Base-by-base conservation (phyloP, 2,113 vertebrate genomes). In the Ceyx cyanopectus region DNA sequence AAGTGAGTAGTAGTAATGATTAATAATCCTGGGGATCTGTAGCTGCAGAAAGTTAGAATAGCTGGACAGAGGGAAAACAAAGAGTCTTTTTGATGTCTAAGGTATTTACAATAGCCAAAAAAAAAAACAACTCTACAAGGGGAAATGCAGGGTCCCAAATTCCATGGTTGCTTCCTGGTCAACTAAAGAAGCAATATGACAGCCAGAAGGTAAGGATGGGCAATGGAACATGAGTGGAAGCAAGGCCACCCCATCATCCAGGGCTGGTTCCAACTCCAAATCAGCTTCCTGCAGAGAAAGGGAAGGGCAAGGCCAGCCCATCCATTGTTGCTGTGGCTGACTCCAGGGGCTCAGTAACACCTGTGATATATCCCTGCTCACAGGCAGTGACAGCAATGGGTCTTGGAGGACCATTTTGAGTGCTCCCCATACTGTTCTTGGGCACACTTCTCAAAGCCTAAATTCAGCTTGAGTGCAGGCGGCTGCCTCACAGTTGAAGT, bases 401-500 rank as follows among this genome's bases (percentile, higher is more conserved):
- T 90, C 83, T 90, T 53, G 41, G 19, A 92, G 58, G 62, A 90
- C 50, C 54, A 53, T 89, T 91, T 85, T 80, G 43, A 70, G 21
- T 23, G 13, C 14, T 89, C 89, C 87, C 45, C 6, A 51, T 53
- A 45, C 67, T 90, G 85, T 90, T 93, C 68, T 88, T 8, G 6
- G 58, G 57, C 57, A 89, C 65, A 85, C 5, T 92, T 89, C 74
- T 77, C 62, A 45, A 82, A 91, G 73, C 67, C 91, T 95, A 96
- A 91, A 96, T 95, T 91, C 94, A 96, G 92, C 87, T 78, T 20
- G 5, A 95, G 68, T 92, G 95, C 91, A 91, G 96, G 94, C 87
- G 56, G 82, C 89, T 93, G 94, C 91, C 92, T 95, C 89, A 83
- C 76, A 96, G 87, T 87, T 93, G 91, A 96, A 96, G 91, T 96